These are phyloP conservation scores for Meghimatium bilineatum DNA, from an alignment of 2,888 invertebrate genomes.

Conservation along the genomic window DNA sequence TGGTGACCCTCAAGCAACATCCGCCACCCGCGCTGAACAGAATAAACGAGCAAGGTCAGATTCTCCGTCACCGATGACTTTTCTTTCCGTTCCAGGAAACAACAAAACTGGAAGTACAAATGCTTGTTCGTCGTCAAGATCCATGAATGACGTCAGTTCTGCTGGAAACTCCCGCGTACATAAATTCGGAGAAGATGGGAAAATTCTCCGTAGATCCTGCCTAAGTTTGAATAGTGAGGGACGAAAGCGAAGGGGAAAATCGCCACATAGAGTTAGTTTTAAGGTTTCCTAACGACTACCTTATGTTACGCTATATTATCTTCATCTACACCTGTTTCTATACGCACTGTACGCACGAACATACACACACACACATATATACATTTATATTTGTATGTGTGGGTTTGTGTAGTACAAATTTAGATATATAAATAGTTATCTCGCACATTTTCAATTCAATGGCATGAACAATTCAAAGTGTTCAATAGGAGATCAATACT, in stretches of 20 bases:
- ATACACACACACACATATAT: neutral
- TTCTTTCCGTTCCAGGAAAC: constrained; percentile 32
- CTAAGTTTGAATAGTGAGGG: constrained; percentile 51
- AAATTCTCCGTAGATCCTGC: constrained; percentile 43
- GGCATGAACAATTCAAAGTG: too few relatives aligned
- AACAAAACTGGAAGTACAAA: neutral
- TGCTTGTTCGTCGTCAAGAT: constrained; percentile 37
- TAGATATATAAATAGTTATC: too few relatives aligned
- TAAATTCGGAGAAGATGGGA: constrained; percentile 33
- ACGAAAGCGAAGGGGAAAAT: constrained; percentile 46
- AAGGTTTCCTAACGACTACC: constrained; percentile 35
- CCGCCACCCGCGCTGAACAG: neutral
- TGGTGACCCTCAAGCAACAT: constrained; percentile 10
- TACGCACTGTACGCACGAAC: neutral
- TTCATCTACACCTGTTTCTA: neutral
- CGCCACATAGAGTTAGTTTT: constrained; percentile 51
- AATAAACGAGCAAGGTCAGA: constrained; percentile 14
- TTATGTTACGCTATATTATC: neutral
- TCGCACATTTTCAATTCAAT: too few relatives aligned
- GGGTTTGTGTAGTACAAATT: too few relatives aligned
- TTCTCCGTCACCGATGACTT: constrained; percentile 22
- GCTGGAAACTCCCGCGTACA: constrained; percentile 26
- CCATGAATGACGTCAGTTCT: constrained; percentile 45
- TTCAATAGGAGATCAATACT: too few relatives aligned
- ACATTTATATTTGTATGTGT: neutral